Conservation (phyloP, 2,113 vertebrate genomes). For the Bujurquina vittata region DNA sequence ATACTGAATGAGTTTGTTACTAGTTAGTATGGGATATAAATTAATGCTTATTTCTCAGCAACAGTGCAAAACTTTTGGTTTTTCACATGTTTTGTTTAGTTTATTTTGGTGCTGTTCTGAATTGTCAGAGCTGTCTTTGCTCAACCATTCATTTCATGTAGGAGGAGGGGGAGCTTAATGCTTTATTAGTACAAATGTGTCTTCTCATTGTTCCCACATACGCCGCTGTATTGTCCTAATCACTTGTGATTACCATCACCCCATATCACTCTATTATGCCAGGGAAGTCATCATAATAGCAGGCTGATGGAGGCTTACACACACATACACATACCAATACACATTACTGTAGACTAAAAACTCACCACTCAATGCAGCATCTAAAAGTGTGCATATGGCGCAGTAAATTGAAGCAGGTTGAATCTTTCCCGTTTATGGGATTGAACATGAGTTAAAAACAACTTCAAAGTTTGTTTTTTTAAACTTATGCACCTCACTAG, state of each 20-base stretch:
- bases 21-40: not conserved
- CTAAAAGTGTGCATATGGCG: conserved; percentile 5
- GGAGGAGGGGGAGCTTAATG: conserved; percentile 7
- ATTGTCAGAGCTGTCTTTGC: conserved; percentile 16
- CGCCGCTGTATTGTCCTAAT: conserved; percentile 73
- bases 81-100: conserved; percentile 28
- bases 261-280: conserved; percentile 74
- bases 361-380: conserved; percentile 39
- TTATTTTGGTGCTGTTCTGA: conserved; percentile 59
- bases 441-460: not conserved
- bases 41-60: not conserved
- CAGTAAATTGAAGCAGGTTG: conserved; percentile 17
- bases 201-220: conserved; percentile 74
- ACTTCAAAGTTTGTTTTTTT: not conserved
- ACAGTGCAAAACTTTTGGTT: not conserved
- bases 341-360: conserved; percentile 39
- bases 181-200: conserved; percentile 75
- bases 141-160: conserved; percentile 47
- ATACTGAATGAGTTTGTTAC: conserved; percentile 27
- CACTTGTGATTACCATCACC: conserved; percentile 80
- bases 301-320: conserved; percentile 60
- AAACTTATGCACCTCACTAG: not conserved
- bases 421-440: not conserved
- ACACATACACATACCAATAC: conserved; percentile 28
- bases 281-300: conserved; percentile 72